Conservation (phyloP, 2,888 invertebrate genomes). For the Ormyrus rosae region DNA sequence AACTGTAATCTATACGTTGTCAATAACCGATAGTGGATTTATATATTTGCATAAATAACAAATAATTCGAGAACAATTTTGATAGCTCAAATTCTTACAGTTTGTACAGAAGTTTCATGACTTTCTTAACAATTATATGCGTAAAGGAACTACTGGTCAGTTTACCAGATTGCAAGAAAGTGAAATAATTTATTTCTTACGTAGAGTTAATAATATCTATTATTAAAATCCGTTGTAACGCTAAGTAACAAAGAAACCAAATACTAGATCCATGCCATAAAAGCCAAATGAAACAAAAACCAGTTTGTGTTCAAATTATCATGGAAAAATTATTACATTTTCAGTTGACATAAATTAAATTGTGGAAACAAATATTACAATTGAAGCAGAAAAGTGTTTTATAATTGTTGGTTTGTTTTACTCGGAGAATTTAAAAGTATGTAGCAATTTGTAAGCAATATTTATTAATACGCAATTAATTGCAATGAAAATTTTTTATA, state of each 20-base stretch:
- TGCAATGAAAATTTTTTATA: conserved; percentile 37
- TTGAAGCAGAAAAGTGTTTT: conserved; percentile 22
- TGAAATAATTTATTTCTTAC: conserved; percentile 66
- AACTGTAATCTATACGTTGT: conserved; percentile 68
- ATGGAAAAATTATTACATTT: conserved; percentile 62
- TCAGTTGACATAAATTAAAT: conserved; percentile 12
- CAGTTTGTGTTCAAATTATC: conserved; percentile 73
- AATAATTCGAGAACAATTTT: conserved; percentile 61
- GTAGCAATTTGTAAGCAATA: conserved; percentile 29
- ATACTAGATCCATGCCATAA: conserved; percentile 75
- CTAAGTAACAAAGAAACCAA: conserved; percentile 70
- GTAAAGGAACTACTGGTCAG: conserved; percentile 59
- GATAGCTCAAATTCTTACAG: conserved; percentile 61
- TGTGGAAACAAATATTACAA: conserved; percentile 14
- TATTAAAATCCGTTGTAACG: conserved; percentile 54
- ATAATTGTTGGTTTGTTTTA: conserved; percentile 15
- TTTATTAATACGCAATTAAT: conserved; percentile 21
- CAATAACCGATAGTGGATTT: conserved; percentile 68
- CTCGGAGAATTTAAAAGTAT: conserved; percentile 33
- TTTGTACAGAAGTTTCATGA: conserved; percentile 66
- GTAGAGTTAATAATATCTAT: conserved; percentile 61
- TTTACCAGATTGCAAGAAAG: conserved; percentile 57
- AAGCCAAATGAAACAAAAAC: conserved; percentile 73
- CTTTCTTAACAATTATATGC: conserved; percentile 58
- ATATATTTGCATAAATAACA: conserved; percentile 70